Percentiles rank a stretch among this genome's conserved stretches.
Evolutionary conservation across 2,888 invertebrate genomes (phyloP).

Genomic region (Sinotaia quadrata): DNA sequence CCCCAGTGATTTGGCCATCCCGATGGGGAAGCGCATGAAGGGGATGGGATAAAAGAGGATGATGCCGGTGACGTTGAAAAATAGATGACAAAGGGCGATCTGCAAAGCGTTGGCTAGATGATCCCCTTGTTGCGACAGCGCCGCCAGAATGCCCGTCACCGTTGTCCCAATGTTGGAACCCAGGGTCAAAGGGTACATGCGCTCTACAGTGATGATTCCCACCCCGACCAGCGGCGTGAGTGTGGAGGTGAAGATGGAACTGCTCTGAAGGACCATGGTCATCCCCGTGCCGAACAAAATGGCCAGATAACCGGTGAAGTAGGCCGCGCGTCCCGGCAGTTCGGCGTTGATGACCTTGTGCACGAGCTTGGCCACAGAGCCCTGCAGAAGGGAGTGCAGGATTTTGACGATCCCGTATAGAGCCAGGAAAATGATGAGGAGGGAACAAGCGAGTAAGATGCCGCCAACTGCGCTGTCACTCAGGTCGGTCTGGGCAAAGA

Average conservation of each 20-base stretch:
- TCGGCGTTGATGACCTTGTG: conserved; percentile 59
- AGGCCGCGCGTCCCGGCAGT: conserved; percentile 53
- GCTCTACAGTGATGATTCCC: conserved; percentile 56
- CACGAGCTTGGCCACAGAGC: conserved; percentile 38
- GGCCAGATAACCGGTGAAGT: conserved; percentile 60
- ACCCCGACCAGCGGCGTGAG: conserved; percentile 66
- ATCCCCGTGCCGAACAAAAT: conserved; percentile 58
- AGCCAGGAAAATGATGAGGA: conserved; percentile 53
- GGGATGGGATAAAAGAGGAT: conserved; percentile 76
- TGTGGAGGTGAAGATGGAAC: conserved; percentile 64
- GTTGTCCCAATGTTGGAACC: conserved; percentile 69
- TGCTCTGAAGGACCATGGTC: conserved; percentile 64
- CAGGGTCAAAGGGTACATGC: conserved; percentile 65
- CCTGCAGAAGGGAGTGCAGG: conserved; percentile 49
- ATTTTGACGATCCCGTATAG: conserved; percentile 61
- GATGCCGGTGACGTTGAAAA: conserved; percentile 76
- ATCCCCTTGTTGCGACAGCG: conserved; percentile 22
- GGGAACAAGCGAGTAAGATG: conserved; percentile 52
- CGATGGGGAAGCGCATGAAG: conserved; percentile 74
- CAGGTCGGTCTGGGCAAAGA: conserved; percentile 27
- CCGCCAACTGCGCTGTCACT: conserved; percentile 51
- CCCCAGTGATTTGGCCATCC: conserved; percentile 74
- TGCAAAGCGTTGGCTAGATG: conserved; percentile 21
- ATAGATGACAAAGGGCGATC: conserved; percentile 75
- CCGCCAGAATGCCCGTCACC: conserved; percentile 43